Evolutionary conservation across 2,113 vertebrate genomes (phyloP), one percentile per base, ranked within the genome.

Genomic region (Corydoras maculifer): DNA sequence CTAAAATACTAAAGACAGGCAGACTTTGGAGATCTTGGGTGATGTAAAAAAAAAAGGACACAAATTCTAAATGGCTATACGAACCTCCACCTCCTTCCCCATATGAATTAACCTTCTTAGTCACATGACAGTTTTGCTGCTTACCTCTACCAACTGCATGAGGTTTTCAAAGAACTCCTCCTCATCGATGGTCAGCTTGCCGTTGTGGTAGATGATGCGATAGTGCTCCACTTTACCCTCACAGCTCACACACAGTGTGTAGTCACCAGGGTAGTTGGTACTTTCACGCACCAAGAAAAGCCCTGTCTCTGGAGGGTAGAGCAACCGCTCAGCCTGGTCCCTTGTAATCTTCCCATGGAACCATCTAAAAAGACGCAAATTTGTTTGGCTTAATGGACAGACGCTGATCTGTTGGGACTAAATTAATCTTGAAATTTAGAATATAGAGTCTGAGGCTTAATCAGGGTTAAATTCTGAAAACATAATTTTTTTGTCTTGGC

Each of bases 331-430:
- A 0, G 95, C 97, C 81, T 93, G 92, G 35, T 94, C 93, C 63
- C 96, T 90, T 0, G 95, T 94, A 86, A 99, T 99, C 89, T 99
- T 99, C 68, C 97, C 97, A 0, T 99, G 96, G 78, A 99, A 99
- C 97, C 97, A 99, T 77, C 97, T 98, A 80, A 0, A 63, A 5
- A 8, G 31, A 8, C 18, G 18, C 3, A 1, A 12, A 30, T 4
- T 3, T 7, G 3, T 9, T 2, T 9, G 18, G 35, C 7, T 4
- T 5, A 4, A 43, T 43, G 35, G 35, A 43, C 35, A 43, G 35
- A 43, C 35, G 7, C 35, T 25, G 7, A 43, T 43, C 35, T 5
- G 35, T 43, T 43, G 35, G 35, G 35, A 43, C 35, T 43, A 43
- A 43, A 43, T 43, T 4, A 43, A 50, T 11, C 18, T 25, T 25